These are phyloP conservation scores for Choloepus hoffmanni DNA, from an alignment of 2,113 vertebrate genomes.

Conservation along the genomic window DNA sequence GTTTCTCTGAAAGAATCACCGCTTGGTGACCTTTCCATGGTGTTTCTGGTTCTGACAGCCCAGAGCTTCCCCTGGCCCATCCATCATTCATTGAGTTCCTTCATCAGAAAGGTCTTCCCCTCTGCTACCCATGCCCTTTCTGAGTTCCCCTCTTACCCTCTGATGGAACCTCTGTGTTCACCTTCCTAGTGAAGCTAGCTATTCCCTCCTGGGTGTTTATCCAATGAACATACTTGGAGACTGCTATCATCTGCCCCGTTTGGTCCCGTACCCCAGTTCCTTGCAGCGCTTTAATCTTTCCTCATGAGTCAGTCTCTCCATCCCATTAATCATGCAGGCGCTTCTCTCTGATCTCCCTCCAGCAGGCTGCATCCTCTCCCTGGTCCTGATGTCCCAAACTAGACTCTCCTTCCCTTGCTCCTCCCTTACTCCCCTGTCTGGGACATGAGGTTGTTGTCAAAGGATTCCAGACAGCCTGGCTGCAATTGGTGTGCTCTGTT, in stretches of 20 bases:
- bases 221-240: slow-evolving; percentile 69
- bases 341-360: slow-evolving; percentile 81
- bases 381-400: slow-evolving; percentile 64
- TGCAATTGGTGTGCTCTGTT: not conserved
- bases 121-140: not conserved
- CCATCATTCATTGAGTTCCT: not conserved
- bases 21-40: not conserved
- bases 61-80: not conserved
- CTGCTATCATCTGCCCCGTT: slow-evolving; percentile 77
- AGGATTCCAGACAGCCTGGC: not conserved
- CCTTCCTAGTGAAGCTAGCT: slow-evolving; percentile 48
- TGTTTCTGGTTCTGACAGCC: not conserved
- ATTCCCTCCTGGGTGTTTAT: slow-evolving; percentile 75
- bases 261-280: slow-evolving; percentile 60
- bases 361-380: slow-evolving; percentile 69
- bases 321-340: slow-evolving; percentile 79
- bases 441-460: not conserved
- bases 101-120: not conserved
- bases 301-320: slow-evolving; percentile 78
- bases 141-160: not conserved
- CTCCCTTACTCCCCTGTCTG: slow-evolving; percentile 33
- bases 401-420: slow-evolving; percentile 15
- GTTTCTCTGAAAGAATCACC: not conserved
- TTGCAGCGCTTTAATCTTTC: slow-evolving; percentile 75
- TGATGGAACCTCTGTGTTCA: not conserved